Base-by-base conservation (phyloP, 1,140 invertebrate species). In the Leptinotarsa defecta region DNA sequence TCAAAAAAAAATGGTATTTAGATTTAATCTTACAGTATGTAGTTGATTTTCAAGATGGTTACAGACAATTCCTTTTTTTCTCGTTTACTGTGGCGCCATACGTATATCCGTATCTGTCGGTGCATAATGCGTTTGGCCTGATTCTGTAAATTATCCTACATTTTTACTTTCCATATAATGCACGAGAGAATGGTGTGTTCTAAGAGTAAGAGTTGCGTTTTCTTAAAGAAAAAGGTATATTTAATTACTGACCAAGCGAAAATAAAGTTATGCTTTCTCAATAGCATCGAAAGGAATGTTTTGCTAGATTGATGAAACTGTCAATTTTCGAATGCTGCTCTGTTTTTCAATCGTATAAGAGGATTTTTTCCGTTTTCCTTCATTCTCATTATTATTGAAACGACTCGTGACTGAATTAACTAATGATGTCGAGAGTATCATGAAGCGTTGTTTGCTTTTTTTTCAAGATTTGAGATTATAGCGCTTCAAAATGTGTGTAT, bases 161-260 rank as follows among this genome's bases (percentile, higher is more conserved):
- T 57, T 57, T 57, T 57, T 57, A 57, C 52, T 57, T 57, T 57
- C 52, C 52, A 57, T 57, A 57, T 57, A 57, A 57, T 57, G n/a
- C 52, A 57, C 52, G 52, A 57, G 52, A 57, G 52, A 57, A 57
- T 57, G 52, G 52, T 57, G n/a, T 57, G 17, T 57, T 57, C 52
- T 57, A 57, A 57, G 52, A 57, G 52, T 57, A 57, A 57, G 52
- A 57, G 52, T 57, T 19, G 52, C 17, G 52, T 57, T 57, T 57
- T 57, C 52, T 57, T 57, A 15, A 57, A 19, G n/a, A 57, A 57
- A 57, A 57, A 57, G 52, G 52, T 57, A 57, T n/a, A 19, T 19
- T 57, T 15, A 57, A 57, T 57, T 57, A 57, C 52, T 57, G 52
- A 19, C n/a, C 52, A 13, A 57, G n/a, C 15, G 52, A 57, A 57